Base-by-base conservation (phyloP, 2,797 vertebrate species). In the Cygnus olor region DNA sequence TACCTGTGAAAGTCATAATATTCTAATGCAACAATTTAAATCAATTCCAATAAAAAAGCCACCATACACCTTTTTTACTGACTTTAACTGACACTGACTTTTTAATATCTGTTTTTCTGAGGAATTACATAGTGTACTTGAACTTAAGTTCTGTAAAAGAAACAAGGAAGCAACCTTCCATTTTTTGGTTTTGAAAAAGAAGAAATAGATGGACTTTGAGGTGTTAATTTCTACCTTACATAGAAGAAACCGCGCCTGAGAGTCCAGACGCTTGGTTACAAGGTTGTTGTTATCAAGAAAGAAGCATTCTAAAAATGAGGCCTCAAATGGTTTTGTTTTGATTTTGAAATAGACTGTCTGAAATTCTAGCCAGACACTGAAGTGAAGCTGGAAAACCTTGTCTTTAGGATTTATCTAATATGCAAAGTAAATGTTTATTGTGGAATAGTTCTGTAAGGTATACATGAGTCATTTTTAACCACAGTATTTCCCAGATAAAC, bases 391-490 rank as follows among this genome's bases (percentile, higher is more conserved):
- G 54, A 93, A 95, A 93, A 80, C 24, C 71, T 91, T 94, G 49
- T 64, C 77, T 90, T 61, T 36, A 84, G 78, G 78, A 93, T 77
- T 94, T 83, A 81, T 54, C 32, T 85, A 66, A 57, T 70, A 81
- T 4, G 11, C 85, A 95, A 90, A 95, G 79, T 68, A 84, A 70
- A 81, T 58, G 60, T 77, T 95, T 93, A 69, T 24, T 74, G 85
- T 79, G 69, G 93, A 94, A 86, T 92, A 80, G 64, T 61, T 88
- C 87, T 90, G 87, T 88, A 86, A 96, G 89, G 80, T 76, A 94
- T 71, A 96, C 54, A 47, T 95, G 95, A 97, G 32, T 96, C 71
- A 95, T 51, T 85, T 96, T 96, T 65, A 96, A 97, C 92, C 79
- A 94, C 85, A 90, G 53, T 63, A 84, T 87, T 97, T 96, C 91